Base-by-base conservation (phyloP, 2,113 vertebrate species). In the Scortum barcoo region DNA sequence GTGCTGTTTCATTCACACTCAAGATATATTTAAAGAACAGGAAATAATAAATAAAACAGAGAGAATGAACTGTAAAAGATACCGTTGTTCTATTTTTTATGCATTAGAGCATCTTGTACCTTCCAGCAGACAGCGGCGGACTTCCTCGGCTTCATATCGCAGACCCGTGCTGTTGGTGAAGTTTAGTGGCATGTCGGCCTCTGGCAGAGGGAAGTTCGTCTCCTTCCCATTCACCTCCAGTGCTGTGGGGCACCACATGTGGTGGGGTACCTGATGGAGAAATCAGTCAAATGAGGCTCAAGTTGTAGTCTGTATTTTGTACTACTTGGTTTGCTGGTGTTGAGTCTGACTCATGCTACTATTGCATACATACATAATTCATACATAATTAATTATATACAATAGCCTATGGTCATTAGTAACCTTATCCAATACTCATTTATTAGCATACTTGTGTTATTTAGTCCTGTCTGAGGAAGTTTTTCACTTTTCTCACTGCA, bases 91-190 rank as follows among this genome's bases (percentile, higher is more conserved):
- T 26, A 26, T 26, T 24, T 24, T 33, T 33, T 1, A 57, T 33
- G 38, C 38, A 13, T 12, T 7, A 24, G 2, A 51, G n/a, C 44
- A 30, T 16, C 5, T 44, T 46, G 10, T 88, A 95, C 94, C 95
- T 84, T 94, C 87, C 3, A 82, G 87, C 12, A 95, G 84, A 83
- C 95, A 95, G 28, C 87, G 88, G 0, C 89, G 90, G 61, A 95
- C 90, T 13, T 93, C 90, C 46, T 90, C 84, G 33, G 94, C 95
- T 75, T 96, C 94, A 2, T 94, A 95, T 20, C 38, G 48, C 83
- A 95, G 60, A 44, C 93, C 93, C 0, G 73, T 60, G 28, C 86
- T 86, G 1, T 91, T 77, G 3, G 0, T 0, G 42, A 86, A 95
- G 80, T 94, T 86, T 22, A 87, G 76, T 9, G 72, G 84, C 76